A percentile compares a stretch with the other conserved stretches of the same genome.
These are phyloP conservation scores for Naja naja DNA, from an alignment of 2,113 vertebrate species.

Conservation along the genomic window DNA sequence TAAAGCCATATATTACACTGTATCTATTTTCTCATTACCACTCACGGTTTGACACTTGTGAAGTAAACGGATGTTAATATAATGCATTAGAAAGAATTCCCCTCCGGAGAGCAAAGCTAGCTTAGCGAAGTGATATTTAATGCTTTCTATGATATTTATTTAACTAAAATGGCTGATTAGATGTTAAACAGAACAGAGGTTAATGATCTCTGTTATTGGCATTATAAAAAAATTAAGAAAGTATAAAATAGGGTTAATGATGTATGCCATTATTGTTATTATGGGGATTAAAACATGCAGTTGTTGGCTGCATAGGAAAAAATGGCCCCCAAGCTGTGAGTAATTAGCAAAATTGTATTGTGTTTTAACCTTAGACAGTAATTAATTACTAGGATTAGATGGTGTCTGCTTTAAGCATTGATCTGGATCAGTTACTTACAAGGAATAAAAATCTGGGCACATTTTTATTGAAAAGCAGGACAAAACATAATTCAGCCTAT, in stretches of 20 bases:
- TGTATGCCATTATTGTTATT: conserved; percentile 73
- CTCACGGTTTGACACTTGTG: conserved; percentile 64
- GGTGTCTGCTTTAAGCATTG: conserved; percentile 33
- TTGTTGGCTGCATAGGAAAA: conserved; percentile 64
- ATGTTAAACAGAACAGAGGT: conserved; percentile 73
- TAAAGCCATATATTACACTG: conserved; percentile 53
- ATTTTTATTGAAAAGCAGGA: conserved; percentile 39
- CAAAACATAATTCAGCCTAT: conserved; percentile 25
- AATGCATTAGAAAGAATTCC: conserved; percentile 61
- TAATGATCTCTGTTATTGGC: conserved; percentile 76
- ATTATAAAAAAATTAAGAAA: conserved; percentile 73
- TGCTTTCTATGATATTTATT: conserved; percentile 74
- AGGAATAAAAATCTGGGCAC: conserved; percentile 15
- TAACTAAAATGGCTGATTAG: conserved; percentile 75
- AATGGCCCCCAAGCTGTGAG: conserved; percentile 68
- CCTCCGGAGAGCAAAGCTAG: conserved; percentile 67
- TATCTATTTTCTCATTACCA: conserved; percentile 48
- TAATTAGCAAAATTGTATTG: conserved; percentile 73
- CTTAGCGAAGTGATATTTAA: conserved; percentile 72
- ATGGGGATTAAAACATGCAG: conserved; percentile 64
- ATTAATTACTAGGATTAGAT: conserved; percentile 61
- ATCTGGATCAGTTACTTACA: conserved; percentile 34
- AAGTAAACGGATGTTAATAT: conserved; percentile 66
- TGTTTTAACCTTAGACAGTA: conserved; percentile 58
- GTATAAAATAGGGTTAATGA: conserved; percentile 78